These are phyloP conservation scores for Mellivora capensis DNA, from an alignment of 2,113 vertebrate genomes.

Conservation along the genomic window DNA sequence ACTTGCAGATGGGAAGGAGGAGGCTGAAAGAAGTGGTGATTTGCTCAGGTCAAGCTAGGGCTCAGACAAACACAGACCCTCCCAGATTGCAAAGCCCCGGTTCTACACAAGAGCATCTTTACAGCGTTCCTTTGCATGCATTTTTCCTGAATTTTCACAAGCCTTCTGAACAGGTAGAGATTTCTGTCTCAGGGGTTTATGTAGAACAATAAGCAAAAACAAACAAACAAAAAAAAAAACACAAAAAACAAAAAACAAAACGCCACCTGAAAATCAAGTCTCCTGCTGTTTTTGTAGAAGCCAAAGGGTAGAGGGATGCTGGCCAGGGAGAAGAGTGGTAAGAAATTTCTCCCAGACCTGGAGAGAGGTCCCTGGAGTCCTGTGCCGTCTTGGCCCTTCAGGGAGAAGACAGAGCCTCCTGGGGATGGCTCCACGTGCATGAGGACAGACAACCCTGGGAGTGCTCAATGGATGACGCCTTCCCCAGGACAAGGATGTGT, in stretches of 20 bases:
- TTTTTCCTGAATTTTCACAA: constrained; percentile 10
- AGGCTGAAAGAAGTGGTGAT: not conserved
- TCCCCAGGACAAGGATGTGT: fast-evolving
- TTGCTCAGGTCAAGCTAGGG: not conserved
- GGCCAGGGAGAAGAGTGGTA: not conserved
- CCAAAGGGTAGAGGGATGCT: not conserved
- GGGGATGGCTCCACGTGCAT: fast-evolving
- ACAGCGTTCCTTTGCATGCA: not conserved
- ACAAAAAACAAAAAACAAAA: not conserved
- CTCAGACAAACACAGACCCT: not conserved
- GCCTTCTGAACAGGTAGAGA: not conserved
- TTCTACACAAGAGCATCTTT: not conserved
- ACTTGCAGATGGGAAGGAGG: not conserved
- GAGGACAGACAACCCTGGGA: not conserved
- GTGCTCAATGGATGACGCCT: not conserved
- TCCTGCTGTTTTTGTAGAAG: not conserved
- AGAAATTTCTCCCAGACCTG: not conserved
- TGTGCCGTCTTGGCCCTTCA: fast-evolving
- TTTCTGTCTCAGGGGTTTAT: not conserved
- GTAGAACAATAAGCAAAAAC: not conserved
- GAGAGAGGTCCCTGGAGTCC: not conserved
- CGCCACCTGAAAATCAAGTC: not conserved
- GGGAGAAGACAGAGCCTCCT: not conserved
- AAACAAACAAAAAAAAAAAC: too few species aligned
- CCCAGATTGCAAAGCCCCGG: not conserved